Evolutionary conservation across 2,888 invertebrate species (phyloP), one percentile per base, ranked within the genome.

Genomic region (Tetramorium bicarinatum): DNA sequence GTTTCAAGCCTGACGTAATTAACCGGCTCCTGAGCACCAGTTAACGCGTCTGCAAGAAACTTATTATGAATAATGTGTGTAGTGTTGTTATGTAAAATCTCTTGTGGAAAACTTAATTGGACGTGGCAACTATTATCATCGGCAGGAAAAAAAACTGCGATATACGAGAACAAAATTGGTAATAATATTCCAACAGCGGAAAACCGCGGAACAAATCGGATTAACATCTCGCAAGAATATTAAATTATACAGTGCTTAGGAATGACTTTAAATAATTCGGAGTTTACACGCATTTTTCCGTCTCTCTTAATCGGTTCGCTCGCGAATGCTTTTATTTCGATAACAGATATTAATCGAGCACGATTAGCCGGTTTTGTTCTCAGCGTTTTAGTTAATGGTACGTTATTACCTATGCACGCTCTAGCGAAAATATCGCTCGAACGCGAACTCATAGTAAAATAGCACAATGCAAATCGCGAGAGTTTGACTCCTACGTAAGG

Each of bases 81-180:
- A 15, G 44, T 9, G 44, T 13, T 41, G 64, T 66, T 66, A 66
- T 44, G 44, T 66, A 66, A 66, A 76, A 84, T 87, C 79, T 83
- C 75, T 38, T 21, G 52, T 54, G 84, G 79, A 89, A 88, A 87
- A 82, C 71, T 38, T 87, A 89, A 87, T 89, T 82, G 87, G 61
- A 49, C 21, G 9, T 62, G 52, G 71, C 77, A 47, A 21, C 71
- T 61, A 54, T 80, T 82, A 82, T 76, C 44, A 61, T 25, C 25
- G 62, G 69, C 44, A 15, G 13, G 13, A 21, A 44, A 80, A 59
- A 13, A 80, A 59, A 13, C 11, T 21, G 41, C 29, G 9, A 54
- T 25, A 34, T 18, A 18, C 9, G 13, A 38, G 44, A 71, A 56
- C 44, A 21, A 77, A 69, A 59, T 2, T 21, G 69, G 4, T 67